Evolutionary conservation across 2,797 vertebrate species (phyloP).

Genomic region (Sebastes steindachneri): DNA sequence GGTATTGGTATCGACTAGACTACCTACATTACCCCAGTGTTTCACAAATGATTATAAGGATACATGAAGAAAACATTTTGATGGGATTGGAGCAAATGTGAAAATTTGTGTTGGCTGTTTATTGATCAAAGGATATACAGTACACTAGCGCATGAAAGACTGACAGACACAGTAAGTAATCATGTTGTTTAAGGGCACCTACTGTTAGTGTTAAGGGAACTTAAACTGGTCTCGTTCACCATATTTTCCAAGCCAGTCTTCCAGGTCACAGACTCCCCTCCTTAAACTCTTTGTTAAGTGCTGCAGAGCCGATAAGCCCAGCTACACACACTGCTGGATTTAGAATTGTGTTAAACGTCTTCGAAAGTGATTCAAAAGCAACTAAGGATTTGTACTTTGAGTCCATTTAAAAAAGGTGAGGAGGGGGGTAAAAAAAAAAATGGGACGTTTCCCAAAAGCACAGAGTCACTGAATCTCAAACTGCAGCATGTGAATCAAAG

Average conservation of each 20-base stretch:
- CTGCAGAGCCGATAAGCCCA: background rate
- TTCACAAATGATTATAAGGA: background rate
- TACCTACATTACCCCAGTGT: background rate
- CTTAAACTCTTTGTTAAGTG: background rate
- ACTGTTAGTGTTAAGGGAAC: background rate
- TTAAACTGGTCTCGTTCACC: background rate
- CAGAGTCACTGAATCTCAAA: slow-evolving; percentile 58
- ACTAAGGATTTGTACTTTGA: slow-evolving; percentile 38
- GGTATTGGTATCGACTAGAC: background rate
- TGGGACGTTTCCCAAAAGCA: slow-evolving; percentile 51
- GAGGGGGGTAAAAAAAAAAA: slow-evolving; percentile 18
- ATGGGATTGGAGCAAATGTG: background rate
- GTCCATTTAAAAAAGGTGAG: slow-evolving; percentile 53
- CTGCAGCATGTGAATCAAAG: slow-evolving; percentile 62
- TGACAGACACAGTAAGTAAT: background rate
- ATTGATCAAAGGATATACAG: background rate
- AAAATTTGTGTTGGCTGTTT: background rate
- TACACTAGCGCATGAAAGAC: background rate
- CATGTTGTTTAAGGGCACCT: background rate
- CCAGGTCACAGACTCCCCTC: background rate
- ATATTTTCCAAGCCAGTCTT: background rate
- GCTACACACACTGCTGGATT: slow-evolving; percentile 6
- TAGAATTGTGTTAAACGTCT: slow-evolving; percentile 16
- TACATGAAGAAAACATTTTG: background rate
- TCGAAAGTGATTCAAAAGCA: slow-evolving; percentile 45